Percentiles rank a stretch among this genome's conserved stretches.
phyloP scores from a whole-genome alignment of 2,797 vertebrate species.

The Somateria mollissima region DNA sequence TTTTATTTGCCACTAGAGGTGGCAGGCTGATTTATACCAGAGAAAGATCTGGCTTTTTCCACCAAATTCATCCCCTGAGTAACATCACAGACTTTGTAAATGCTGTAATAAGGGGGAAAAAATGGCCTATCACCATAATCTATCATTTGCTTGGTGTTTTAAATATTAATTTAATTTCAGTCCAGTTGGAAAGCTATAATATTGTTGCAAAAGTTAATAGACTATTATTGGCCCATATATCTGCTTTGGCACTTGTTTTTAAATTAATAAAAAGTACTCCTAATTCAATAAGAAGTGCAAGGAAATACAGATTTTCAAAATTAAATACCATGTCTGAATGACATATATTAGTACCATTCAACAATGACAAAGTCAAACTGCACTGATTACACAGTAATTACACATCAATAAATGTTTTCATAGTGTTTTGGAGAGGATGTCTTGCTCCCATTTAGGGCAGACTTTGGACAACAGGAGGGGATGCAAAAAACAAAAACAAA shows the following conservation, averaged over 20 bases:
- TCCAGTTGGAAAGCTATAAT: not conserved
- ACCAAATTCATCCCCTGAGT: not conserved
- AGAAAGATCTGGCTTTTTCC: not conserved
- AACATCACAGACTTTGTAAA: not conserved
- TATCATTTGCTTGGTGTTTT: not conserved
- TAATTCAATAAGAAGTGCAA: not conserved
- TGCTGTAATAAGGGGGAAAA: not conserved
- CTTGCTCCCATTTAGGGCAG: not conserved
- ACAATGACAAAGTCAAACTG: not conserved
- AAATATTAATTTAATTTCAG: not conserved
- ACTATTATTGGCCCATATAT: not conserved
- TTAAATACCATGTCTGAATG: not conserved
- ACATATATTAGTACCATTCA: not conserved
- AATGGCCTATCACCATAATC: not conserved
- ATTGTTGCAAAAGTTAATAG: not conserved
- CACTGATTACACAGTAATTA: not conserved
- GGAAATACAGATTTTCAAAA: not conserved
- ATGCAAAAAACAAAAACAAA: not conserved
- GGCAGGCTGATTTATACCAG: not conserved
- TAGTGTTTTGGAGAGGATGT: not conserved
- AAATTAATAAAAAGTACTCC: not conserved
- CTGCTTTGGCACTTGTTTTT: not conserved
- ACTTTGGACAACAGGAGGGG: not conserved
- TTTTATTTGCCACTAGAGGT: slow-evolving; percentile 1
- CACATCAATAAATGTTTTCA: not conserved